phyloP scores from a whole-genome alignment of 1,140 invertebrate genomes.

The Dysdera silvatica region DNA sequence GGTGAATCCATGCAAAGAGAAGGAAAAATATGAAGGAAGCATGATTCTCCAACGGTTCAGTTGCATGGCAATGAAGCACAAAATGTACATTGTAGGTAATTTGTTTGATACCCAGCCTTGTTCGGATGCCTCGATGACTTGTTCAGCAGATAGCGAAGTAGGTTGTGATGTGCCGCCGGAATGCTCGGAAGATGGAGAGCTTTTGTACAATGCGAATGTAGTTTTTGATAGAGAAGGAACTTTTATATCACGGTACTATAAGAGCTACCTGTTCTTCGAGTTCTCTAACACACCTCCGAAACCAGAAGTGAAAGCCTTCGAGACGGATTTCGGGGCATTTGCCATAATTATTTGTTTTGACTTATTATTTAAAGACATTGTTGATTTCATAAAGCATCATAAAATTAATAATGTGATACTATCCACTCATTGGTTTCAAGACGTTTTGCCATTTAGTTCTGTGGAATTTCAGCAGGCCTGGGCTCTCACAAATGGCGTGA shows the following conservation, averaged over 20 bases:
- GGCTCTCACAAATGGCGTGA: constrained; percentile 50
- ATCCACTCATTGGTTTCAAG: constrained; percentile 63
- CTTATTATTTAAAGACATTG: constrained; percentile 40
- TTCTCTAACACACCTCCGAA: constrained; percentile 47
- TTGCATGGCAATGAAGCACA: constrained; percentile 10
- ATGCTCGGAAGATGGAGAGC: constrained; percentile 42
- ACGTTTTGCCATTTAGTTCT: constrained; percentile 56
- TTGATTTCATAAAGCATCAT: constrained; percentile 42
- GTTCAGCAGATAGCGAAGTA: background rate
- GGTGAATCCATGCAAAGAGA: constrained; percentile 12
- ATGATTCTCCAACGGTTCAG: background rate
- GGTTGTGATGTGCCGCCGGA: background rate
- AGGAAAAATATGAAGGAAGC: background rate
- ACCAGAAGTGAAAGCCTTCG: constrained; percentile 53
- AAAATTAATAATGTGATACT: constrained; percentile 61
- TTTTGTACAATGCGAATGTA: constrained; percentile 65
- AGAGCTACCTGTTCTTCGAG: constrained; percentile 61
- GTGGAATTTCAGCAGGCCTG: constrained; percentile 51
- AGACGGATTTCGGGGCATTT: constrained; percentile 51
- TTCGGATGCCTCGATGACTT: background rate
- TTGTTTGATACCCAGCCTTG: constrained; percentile 37
- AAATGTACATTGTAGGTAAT: constrained; percentile 24
- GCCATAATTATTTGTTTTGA: constrained; percentile 69
- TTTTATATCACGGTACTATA: constrained; percentile 61
- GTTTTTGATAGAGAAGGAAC: constrained; percentile 58